Base-by-base conservation (phyloP, 2,113 vertebrate genomes). In the Psittacula cyanocephala region DNA sequence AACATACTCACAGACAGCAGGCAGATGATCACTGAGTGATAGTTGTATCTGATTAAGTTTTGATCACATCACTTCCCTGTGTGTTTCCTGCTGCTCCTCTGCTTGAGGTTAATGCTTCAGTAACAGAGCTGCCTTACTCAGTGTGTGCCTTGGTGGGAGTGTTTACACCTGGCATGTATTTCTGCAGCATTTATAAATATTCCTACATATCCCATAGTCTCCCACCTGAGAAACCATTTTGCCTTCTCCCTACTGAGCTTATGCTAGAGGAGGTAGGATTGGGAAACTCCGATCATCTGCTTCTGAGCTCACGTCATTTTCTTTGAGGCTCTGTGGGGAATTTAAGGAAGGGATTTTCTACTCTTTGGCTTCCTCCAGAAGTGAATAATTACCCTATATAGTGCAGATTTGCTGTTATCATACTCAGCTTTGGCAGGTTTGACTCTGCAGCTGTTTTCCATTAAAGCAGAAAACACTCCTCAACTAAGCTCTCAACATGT, bases 361-460 rank as follows among this genome's bases (percentile, higher is more conserved):
- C 63, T 90, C 79, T 22, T 46, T 95, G 64, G 37, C 46, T 92
- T 92, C 44, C 33, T 44, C 57, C 52, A 89, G 49, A 87, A 92
- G 55, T 50, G 60, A 88, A 35, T 92, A 91, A 89, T 91, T 82
- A 65, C 81, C 44, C 67, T 74, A 44, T 53, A 39, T 33, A 85
- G 75, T 35, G 31, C 67, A 91, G 70, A 80, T 94, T 82, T 79
- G 44, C 78, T 89, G 67, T 43, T 79, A 43, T 33, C 35, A 52
- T n/a, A 22, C 44, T 82, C 59, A 72, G 46, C 28, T 74, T 96
- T 95, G 89, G 87, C 93, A 95, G 59, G 39, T 95, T 93, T 94
- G 60, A 67, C 70, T 82, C 59, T 89, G 93, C 95, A 96, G 88
- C 85, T 96, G 93, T 89, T 95, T 95, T 80, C 84, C 83, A 89